phyloP scores from a whole-genome alignment of 2,888 invertebrate genomes.

The Nemoura dubitans region DNA sequence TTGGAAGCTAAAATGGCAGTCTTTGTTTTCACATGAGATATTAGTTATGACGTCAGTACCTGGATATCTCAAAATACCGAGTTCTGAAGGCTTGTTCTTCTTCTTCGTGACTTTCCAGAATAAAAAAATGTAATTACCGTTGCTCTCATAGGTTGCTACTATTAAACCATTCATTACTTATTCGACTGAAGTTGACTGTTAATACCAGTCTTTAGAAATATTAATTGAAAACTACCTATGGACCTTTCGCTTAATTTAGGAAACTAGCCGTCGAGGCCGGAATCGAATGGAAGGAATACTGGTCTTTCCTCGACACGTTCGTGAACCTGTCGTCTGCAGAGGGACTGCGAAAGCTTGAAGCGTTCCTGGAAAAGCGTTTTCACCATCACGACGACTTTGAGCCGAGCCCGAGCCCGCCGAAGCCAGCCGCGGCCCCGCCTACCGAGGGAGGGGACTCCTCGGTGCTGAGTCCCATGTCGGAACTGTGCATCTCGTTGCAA shows the following conservation, averaged over 20 bases:
- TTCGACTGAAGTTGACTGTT: too few species aligned
- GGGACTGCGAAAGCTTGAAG: conserved; percentile 79
- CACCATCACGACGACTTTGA: not conserved
- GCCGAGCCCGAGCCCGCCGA: not conserved
- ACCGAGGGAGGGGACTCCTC: not conserved
- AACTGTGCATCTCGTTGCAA: conserved; percentile 68
- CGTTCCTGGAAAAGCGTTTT: conserved; percentile 71
- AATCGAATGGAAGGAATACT: conserved; percentile 90
- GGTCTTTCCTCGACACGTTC: conserved; percentile 88
- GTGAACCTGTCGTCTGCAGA: conserved; percentile 78
- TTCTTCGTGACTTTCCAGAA: too few species aligned
- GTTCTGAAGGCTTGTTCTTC: too few species aligned
- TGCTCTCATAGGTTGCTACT: too few species aligned
- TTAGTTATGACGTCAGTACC: too few species aligned
- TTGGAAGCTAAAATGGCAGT: too few species aligned
- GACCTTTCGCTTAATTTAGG: conserved; percentile 60
- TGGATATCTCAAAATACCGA: too few species aligned
- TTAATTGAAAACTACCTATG: too few species aligned
- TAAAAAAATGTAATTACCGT: too few species aligned
- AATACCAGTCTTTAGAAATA: too few species aligned
- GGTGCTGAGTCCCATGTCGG: conserved; percentile 66
- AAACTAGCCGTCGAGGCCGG: conserved; percentile 75
- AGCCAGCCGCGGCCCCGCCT: not conserved
- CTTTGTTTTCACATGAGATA: too few species aligned
- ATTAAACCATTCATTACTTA: too few species aligned